Evolutionary conservation across 92 coral and sea anemone species (phyloP).

Genomic region (Bergia sp.): DNA sequence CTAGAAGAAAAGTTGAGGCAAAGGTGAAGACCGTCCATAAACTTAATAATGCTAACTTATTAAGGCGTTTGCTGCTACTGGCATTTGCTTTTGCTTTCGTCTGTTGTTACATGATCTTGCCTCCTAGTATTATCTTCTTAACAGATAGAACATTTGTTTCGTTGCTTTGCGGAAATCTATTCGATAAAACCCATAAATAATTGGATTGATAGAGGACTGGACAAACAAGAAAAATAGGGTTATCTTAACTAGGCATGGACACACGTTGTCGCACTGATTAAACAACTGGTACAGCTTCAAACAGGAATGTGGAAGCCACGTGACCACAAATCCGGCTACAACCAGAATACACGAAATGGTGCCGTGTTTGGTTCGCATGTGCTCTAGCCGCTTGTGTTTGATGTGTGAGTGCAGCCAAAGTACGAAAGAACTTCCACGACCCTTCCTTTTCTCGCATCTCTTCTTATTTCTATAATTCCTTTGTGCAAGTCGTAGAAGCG

Average conservation of each 20-base stretch:
- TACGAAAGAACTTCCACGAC: not conserved
- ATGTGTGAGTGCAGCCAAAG: not conserved
- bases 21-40: no score
- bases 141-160: not conserved
- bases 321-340: slow-evolving; percentile 5
- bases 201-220: slow-evolving; percentile 30
- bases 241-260: slow-evolving; percentile 11
- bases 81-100: not conserved
- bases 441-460: not conserved
- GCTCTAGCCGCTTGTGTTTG: slow-evolving; percentile 17
- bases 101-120: not conserved
- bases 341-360: slow-evolving; percentile 17
- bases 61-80: no score
- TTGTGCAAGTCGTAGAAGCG: not conserved
- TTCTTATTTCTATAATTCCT: not conserved
- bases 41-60: no score
- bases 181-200: slow-evolving; percentile 30
- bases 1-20: no score
- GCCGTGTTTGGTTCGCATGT: slow-evolving; percentile 18
- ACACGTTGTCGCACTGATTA: not conserved
- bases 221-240: slow-evolving; percentile 22
- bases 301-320: slow-evolving; percentile 19
- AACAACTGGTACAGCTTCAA: slow-evolving; percentile 5
- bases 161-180: slow-evolving; percentile 31
- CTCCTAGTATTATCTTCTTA: not conserved